Conservation (phyloP, 2,797 vertebrate genomes). For the Parauchenoglanis ngamensis region DNA sequence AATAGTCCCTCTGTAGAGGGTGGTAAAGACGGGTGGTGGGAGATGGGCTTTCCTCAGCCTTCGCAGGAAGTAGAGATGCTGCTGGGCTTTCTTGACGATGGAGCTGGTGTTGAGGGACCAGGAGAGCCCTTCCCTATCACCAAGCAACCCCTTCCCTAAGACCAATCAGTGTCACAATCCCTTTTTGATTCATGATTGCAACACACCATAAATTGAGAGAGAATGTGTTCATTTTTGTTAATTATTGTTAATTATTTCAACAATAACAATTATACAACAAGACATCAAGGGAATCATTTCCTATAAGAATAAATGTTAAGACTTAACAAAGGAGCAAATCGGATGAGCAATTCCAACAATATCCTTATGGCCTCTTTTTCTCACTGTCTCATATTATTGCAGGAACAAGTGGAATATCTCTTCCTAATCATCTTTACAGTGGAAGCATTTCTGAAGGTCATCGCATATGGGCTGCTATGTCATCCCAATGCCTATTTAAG, state of each 20-base stretch:
- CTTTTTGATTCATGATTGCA: not conserved
- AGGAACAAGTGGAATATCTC: conserved; percentile 99
- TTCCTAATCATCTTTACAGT: conserved; percentile 99
- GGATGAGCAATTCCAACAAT: not conserved
- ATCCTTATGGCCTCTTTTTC: conserved; percentile 43
- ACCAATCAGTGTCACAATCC: too few species aligned
- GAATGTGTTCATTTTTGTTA: not conserved
- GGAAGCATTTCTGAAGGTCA: conserved; percentile 99
- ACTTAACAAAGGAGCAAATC: not conserved
- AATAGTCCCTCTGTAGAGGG: too few species aligned
- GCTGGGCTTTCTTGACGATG: too few species aligned
- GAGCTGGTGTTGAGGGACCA: too few species aligned
- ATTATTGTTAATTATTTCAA: not conserved
- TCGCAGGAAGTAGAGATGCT: too few species aligned
- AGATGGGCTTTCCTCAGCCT: too few species aligned
- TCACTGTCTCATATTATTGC: conserved; percentile 62
- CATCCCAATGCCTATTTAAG: conserved; percentile 98
- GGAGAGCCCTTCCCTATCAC: too few species aligned
- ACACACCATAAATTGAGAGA: not conserved
- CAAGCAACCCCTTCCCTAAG: too few species aligned
- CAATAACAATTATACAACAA: not conserved
- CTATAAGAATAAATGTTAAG: not conserved
- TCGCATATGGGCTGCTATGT: conserved; percentile 97
- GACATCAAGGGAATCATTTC: not conserved
- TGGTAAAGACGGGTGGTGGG: too few species aligned